These are phyloP conservation scores for Spicauda simplicius DNA, from an alignment of 2,888 invertebrate genomes.

Conservation along the genomic window DNA sequence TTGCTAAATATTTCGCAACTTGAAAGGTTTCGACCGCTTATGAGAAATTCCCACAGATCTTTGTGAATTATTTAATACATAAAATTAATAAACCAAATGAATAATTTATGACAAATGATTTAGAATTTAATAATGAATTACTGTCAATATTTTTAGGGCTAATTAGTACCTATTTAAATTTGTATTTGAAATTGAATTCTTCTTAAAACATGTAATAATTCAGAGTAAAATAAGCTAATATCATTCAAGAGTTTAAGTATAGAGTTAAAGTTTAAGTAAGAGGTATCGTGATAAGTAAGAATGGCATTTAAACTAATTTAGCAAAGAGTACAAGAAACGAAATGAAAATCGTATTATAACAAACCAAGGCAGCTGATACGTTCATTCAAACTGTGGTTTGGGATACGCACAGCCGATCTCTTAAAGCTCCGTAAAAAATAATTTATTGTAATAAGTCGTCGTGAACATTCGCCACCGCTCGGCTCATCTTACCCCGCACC, in stretches of 20 bases:
- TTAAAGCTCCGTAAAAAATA: conserved; percentile 79
- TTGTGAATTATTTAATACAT: not conserved
- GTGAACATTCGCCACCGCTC: conserved; percentile 82
- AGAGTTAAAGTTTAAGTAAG: too few species aligned
- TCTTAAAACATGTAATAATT: too few species aligned
- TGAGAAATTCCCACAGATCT: conserved; percentile 28
- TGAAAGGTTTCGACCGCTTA: conserved; percentile 16
- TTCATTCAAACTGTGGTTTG: conserved; percentile 71
- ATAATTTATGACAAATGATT: too few species aligned
- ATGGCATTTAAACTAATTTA: too few species aligned
- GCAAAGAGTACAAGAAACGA: not conserved
- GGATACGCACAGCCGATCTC: conserved; percentile 69
- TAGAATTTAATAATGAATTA: too few species aligned
- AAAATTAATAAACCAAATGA: not conserved
- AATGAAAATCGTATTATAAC: conserved; percentile 24
- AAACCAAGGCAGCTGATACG: conserved; percentile 59
- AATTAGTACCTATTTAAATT: too few species aligned
- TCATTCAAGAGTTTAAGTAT: too few species aligned
- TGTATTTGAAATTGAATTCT: too few species aligned
- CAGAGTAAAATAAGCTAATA: too few species aligned
- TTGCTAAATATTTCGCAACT: conserved; percentile 22
- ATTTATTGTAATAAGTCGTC: conserved; percentile 83
- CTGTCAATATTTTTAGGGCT: too few species aligned
- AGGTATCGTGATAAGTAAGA: too few species aligned
- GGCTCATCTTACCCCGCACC: conserved; percentile 73